Base-by-base conservation (phyloP, 2,888 invertebrate genomes). In the Cephus pygmeus region DNA sequence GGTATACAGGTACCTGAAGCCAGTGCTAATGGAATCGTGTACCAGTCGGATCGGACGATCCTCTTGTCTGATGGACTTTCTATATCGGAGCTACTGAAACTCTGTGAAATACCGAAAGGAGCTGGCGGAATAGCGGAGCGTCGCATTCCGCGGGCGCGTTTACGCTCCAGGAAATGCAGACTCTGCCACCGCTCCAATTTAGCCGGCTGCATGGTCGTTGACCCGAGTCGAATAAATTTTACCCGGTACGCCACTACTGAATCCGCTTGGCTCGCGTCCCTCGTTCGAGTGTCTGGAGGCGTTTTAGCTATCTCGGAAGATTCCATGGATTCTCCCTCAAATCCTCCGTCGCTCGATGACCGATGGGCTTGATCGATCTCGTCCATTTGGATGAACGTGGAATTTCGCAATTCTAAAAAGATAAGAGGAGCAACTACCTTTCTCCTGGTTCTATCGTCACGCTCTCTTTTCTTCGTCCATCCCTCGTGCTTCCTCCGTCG, bases 191-290 rank as follows among this genome's bases (percentile, higher is more conserved):
- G 71, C 71, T 71, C 34, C 71, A 34, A 71, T 71, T 71, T 71
- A 71, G 71, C 71, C 71, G 15, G 71, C 71, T 15, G 71, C 71
- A 34, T 34, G 71, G 71, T 71, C 71, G 71, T 71, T 71, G 71
- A 71, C 71, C 71, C 71, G 71, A 31, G 71, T 71, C 71, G 31
- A 71, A 71, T 71, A 71, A 71, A 71, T 71, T 71, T 71, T 34
- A 35, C 71, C 71, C 71, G 56, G 56, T 56, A 56, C 56, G 23
- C 56, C 56, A 23, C 56, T 9, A 9, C 56, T 23, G 56, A 56
- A 23, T 23, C 23, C 56, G 56, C 56, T 56, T 56, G 56, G 56
- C 56, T 56, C 56, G 9, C 56, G 56, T 56, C 23, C 56, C 56
- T 56, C 56, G 56, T 2, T 15, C 23, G 23, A 56, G 56, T 56